Evolutionary conservation across 1,140 invertebrate genomes (phyloP).

Genomic region (Cherax destructor): DNA sequence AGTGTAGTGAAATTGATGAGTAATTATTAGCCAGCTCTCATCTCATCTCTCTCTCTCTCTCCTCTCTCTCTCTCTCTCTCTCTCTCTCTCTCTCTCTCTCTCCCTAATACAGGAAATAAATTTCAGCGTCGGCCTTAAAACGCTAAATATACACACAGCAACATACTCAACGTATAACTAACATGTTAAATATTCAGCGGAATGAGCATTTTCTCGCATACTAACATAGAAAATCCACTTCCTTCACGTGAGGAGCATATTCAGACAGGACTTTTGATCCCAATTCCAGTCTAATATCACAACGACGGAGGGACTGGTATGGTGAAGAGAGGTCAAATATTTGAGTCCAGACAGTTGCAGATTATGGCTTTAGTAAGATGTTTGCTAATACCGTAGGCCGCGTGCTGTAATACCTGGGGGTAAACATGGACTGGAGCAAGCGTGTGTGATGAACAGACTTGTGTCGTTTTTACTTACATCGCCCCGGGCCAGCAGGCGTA

Average conservation of each 20-base stretch:
- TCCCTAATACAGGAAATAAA: too few species aligned
- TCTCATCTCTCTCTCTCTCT: too few species aligned
- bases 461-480: too few species aligned
- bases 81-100: too few species aligned
- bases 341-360: constrained; percentile 20
- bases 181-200: too few species aligned
- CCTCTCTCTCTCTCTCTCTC: too few species aligned
- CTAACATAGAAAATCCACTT: background rate
- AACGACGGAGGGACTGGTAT: background rate
- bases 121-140: too few species aligned
- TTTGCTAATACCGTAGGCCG: constrained; percentile 14
- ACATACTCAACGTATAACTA: too few species aligned
- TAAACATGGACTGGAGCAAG: background rate
- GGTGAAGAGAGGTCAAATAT: constrained; percentile 1
- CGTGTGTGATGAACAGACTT: background rate
- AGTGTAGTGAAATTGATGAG: too few species aligned
- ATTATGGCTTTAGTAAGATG: constrained; percentile 22
- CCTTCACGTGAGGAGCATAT: background rate
- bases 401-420: constrained; percentile 11
- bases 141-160: too few species aligned
- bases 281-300: background rate
- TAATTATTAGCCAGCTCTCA: too few species aligned
- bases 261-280: background rate
- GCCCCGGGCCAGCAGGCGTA: background rate
- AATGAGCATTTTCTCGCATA: background rate